Conservation (phyloP, 2,113 vertebrate species). For the Peromyscus maniculatus region DNA sequence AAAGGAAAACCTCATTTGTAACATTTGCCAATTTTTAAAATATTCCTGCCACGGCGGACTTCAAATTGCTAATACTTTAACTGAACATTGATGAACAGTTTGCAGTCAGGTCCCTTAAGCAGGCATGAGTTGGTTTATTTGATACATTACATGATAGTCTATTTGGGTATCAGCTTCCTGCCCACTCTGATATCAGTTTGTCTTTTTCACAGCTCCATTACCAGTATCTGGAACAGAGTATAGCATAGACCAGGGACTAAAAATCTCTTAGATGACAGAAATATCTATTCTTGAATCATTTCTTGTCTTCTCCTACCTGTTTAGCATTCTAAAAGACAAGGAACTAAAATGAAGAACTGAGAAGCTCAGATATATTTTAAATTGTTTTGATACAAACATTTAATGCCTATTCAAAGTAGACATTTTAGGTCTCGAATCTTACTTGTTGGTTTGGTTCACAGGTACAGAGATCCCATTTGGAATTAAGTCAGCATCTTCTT, state of each 20-base stretch:
- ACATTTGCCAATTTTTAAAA: background rate
- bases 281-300: slow-evolving; percentile 21
- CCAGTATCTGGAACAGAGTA: background rate
- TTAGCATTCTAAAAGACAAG: slow-evolving; percentile 15
- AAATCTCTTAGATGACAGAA: slow-evolving; percentile 36
- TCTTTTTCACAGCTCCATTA: background rate
- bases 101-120: background rate
- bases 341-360: slow-evolving; percentile 1
- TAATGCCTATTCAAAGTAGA: slow-evolving; percentile 47
- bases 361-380: slow-evolving; percentile 39
- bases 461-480: slow-evolving; percentile 67
- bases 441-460: slow-evolving; percentile 84
- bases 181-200: slow-evolving; percentile 7
- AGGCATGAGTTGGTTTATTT: background rate
- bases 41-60: background rate
- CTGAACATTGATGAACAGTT: slow-evolving; percentile 3
- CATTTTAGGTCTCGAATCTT: slow-evolving; percentile 41
- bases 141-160: slow-evolving; percentile 3
- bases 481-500: slow-evolving; percentile 74
- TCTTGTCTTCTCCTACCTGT: slow-evolving; percentile 10
- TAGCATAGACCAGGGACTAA: background rate
- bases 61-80: slow-evolving; percentile 26
- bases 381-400: background rate
- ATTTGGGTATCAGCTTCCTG: background rate
- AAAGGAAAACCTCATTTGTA: background rate